Evolutionary conservation across 2,888 invertebrate genomes (phyloP), one percentile per base, ranked within the genome.

Genomic region (Congeria kusceri): DNA sequence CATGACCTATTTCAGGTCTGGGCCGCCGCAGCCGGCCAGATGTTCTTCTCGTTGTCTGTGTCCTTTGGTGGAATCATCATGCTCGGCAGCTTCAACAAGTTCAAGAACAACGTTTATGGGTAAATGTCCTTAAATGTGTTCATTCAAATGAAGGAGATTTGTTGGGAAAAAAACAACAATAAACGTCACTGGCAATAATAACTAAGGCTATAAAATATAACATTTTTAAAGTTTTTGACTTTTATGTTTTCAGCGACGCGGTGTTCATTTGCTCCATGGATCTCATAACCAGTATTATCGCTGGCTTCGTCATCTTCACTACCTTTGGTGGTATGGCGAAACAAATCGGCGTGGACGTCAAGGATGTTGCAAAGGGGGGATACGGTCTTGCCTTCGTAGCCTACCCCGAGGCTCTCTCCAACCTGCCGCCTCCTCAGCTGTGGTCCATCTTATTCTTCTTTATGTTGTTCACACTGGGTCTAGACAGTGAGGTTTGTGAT

Each of bases 1-100:
- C 15, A 39, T 39, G 39, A 13, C 15, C 25, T 46, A 9, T 77
- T 74, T 32, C 70, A 95, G 85, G 96, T 97, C 20, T 97, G 97
- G 97, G 96, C 96, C 3, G 96, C 96, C 84, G 97, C 97, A 0
- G 96, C 96, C 0, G 96, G 96, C 1, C 97, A 97, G 95, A 96
- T 96, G 86, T 96, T 97, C 93, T 97, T 96, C 94, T 97, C 97
- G 0, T 96, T 97, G 76, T 96, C 96, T 57, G 95, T 97, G n/a
- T 96, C 96, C 0, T 95, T 96, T 66, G 95, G 97, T 59, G 96
- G 96, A 0, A 94, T 97, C 68, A 96, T 97, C 11, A 97, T 96
- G 65, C 97, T 96, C 93, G 96, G 95, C 80, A 94, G 94, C 75
- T 94, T 94, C 90, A 94, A 94, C 88, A 93, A 94, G 86, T 97